Conservation (phyloP, 2,113 vertebrate species). For the Chaetops frenatus region DNA sequence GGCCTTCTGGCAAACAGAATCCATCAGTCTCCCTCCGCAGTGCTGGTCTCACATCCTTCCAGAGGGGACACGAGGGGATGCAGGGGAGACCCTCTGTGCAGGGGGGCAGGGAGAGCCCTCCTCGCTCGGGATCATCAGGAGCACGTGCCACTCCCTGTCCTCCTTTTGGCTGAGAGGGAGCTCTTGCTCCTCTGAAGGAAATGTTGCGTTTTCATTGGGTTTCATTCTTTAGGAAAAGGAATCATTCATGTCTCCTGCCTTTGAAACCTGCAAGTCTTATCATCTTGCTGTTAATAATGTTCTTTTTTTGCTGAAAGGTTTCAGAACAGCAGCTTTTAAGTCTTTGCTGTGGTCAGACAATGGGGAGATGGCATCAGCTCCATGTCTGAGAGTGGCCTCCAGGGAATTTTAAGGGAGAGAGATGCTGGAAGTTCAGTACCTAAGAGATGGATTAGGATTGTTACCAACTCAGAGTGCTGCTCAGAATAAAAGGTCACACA, state of each 20-base stretch:
- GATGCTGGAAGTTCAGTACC: not conserved
- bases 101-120: not conserved
- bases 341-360: not conserved
- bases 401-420: not conserved
- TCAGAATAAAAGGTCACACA: not conserved
- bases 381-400: not conserved
- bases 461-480: not conserved
- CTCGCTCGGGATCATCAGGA: not conserved
- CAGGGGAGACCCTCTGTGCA: not conserved
- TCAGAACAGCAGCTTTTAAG: constrained; percentile 11
- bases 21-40: not conserved
- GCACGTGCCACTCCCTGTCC: not conserved
- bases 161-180: not conserved
- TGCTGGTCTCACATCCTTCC: rapidly evolving
- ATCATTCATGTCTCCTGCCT: not conserved
- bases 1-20: not conserved
- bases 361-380: not conserved
- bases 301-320: not conserved
- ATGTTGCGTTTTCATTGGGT: not conserved
- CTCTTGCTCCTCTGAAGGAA: not conserved
- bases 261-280: constrained; percentile 19
- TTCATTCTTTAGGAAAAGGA: constrained; percentile 11
- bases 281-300: not conserved
- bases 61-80: not conserved
- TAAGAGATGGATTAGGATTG: not conserved